Conservation (phyloP, 2,888 invertebrate species). For the Patella caerulea region DNA sequence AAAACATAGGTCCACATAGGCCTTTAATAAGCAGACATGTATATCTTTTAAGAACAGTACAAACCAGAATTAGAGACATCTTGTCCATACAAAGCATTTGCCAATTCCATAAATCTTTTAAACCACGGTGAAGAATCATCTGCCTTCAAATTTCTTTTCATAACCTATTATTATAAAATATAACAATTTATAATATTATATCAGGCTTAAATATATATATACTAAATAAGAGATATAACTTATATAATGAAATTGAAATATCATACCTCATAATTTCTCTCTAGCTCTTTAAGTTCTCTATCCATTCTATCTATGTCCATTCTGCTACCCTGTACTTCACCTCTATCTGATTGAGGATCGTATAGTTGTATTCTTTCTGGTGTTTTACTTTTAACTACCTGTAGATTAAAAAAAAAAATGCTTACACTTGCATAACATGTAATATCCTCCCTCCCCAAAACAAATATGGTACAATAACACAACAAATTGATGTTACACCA, state of each 20-base stretch:
- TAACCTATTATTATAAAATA: constrained; percentile 20
- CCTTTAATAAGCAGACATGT: too few species aligned
- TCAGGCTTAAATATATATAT: neutral
- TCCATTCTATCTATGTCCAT: constrained; percentile 36
- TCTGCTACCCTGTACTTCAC: too few species aligned
- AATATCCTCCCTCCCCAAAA: too few species aligned
- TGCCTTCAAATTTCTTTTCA: constrained; percentile 28
- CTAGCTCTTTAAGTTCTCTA: constrained; percentile 36
- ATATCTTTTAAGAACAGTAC: too few species aligned
- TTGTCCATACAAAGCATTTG: constrained; percentile 62
- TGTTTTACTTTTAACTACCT: too few species aligned
- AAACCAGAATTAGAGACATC: constrained; percentile 34
- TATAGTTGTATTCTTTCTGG: too few species aligned
- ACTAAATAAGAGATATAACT: neutral
- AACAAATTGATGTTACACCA: too few species aligned
- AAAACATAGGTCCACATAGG: too few species aligned
- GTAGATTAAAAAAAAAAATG: too few species aligned
- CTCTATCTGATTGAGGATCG: too few species aligned
- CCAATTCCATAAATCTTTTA: constrained; percentile 64
- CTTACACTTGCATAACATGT: too few species aligned
- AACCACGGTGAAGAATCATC: constrained; percentile 55
- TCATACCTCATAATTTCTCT: constrained; percentile 39
- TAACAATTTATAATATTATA: neutral
- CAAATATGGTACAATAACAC: too few species aligned
- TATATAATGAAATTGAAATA: neutral